A percentile compares a stretch with the other conserved stretches of the same genome.
These are phyloP conservation scores for Hippolais icterina DNA, from an alignment of 2,113 vertebrate genomes.

Conservation along the genomic window DNA sequence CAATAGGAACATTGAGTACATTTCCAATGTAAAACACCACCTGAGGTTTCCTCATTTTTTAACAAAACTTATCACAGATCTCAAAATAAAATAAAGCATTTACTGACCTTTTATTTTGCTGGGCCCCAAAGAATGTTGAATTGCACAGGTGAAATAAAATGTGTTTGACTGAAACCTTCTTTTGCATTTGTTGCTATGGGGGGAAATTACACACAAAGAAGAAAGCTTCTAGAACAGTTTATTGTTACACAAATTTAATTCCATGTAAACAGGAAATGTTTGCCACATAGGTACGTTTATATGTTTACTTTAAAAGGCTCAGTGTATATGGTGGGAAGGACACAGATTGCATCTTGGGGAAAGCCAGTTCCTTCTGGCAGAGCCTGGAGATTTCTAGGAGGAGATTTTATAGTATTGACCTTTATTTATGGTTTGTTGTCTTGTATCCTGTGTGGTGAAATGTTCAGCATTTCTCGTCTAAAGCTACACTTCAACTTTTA, in stretches of 20 bases:
- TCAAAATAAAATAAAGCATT: background rate
- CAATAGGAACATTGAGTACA: background rate
- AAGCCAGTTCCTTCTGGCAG: background rate
- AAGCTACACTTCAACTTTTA: background rate
- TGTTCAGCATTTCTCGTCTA: background rate
- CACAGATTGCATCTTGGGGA: background rate
- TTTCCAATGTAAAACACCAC: background rate
- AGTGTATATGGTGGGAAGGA: background rate
- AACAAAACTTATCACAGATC: background rate
- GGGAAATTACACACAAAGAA: background rate
- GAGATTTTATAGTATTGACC: background rate
- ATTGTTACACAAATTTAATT: background rate
- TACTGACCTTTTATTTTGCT: background rate
- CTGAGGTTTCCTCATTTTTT: background rate
- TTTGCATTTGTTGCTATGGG: background rate
- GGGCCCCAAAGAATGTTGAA: no score
- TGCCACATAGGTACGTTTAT: background rate
- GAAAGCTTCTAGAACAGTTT: background rate
- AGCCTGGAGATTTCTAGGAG: background rate
- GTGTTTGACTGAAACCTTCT: background rate
- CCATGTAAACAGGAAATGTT: background rate
- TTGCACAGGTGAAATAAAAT: background rate
- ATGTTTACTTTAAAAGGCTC: background rate
- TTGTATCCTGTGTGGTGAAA: background rate
- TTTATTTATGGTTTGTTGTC: background rate